Evolutionary conservation across 1,140 invertebrate species (phyloP).

Genomic region (Tetranychus urticae): DNA sequence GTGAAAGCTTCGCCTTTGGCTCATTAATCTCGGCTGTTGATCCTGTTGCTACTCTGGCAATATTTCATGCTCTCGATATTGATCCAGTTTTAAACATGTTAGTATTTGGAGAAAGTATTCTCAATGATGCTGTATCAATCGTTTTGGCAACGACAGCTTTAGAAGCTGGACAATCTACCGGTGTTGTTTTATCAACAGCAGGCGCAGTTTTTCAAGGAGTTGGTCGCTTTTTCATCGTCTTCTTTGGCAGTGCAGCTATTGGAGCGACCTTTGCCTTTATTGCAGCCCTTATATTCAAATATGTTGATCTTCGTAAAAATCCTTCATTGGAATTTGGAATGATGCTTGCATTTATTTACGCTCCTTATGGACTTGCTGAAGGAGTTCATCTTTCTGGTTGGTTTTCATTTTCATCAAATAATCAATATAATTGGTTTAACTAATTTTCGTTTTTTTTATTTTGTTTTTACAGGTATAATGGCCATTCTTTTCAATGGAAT

Average conservation of each 20-base stretch:
- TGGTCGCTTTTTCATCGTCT: constrained; percentile 79
- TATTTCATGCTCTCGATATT: constrained; percentile 87
- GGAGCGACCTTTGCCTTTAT: constrained; percentile 83
- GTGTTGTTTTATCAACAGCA: constrained; percentile 42
- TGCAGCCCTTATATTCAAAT: constrained; percentile 69
- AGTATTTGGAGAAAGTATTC: constrained; percentile 89
- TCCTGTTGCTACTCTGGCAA: constrained; percentile 90
- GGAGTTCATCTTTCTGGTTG: constrained; percentile 66
- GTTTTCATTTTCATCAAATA: background rate
- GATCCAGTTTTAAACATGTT: constrained; percentile 93
- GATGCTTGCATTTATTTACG: constrained; percentile 94
- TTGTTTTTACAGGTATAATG: constrained; percentile 49
- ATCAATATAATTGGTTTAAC: background rate
- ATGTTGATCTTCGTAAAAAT: constrained; percentile 86
- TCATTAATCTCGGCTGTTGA: constrained; percentile 96
- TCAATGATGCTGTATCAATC: constrained; percentile 95
- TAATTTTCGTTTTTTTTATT: too few relatives aligned
- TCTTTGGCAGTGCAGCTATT: constrained; percentile 90
- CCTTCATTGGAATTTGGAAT: constrained; percentile 94
- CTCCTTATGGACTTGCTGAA: constrained; percentile 90
- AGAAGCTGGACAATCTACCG: constrained; percentile 43
- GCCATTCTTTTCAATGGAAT: constrained; percentile 96
- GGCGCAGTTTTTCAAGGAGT: constrained; percentile 72
- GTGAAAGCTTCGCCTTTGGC: constrained; percentile 94
- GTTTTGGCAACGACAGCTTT: constrained; percentile 55